A percentile compares a stretch with the other conserved stretches of the same genome.
phyloP scores from a whole-genome alignment of 1,140 invertebrate genomes.

The Sipha flava region DNA sequence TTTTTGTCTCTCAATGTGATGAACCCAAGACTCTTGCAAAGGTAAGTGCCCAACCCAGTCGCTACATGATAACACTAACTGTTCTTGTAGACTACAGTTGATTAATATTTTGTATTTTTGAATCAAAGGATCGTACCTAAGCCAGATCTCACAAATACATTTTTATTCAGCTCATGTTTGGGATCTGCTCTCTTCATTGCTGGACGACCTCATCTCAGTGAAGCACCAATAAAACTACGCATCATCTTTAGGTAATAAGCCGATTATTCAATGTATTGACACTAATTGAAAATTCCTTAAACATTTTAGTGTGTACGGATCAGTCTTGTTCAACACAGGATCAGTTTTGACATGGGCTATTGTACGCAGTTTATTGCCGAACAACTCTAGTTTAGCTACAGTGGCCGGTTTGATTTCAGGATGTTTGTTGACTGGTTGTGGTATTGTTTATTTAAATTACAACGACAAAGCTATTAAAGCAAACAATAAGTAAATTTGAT shows the following conservation, averaged over 20 bases:
- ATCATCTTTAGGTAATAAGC: not conserved
- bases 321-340: conserved; percentile 60
- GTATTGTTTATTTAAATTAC: not conserved
- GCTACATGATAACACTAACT: not conserved
- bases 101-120: conserved; percentile 19
- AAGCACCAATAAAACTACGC: not conserved
- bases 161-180: not conserved
- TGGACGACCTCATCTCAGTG: not conserved
- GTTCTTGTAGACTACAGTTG: too few species aligned
- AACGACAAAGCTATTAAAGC: not conserved
- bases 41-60: conserved; percentile 41
- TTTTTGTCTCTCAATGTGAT: conserved; percentile 57
- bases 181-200: not conserved
- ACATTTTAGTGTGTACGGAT: conserved; percentile 52
- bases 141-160: conserved; percentile 5
- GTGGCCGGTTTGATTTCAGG: conserved; percentile 53
- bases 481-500: not conserved
- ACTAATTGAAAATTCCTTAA: not conserved
- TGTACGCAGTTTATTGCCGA: conserved; percentile 55
- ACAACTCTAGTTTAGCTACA: conserved; percentile 53
- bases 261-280: not conserved
- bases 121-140: not conserved
- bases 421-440: conserved; percentile 43
- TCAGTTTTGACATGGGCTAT: conserved; percentile 64
- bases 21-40: conserved; percentile 54